A percentile compares a stretch with the other conserved stretches of the same genome.
Conservation (phyloP, 2,113 vertebrate genomes). For the Passer montanus region DNA sequence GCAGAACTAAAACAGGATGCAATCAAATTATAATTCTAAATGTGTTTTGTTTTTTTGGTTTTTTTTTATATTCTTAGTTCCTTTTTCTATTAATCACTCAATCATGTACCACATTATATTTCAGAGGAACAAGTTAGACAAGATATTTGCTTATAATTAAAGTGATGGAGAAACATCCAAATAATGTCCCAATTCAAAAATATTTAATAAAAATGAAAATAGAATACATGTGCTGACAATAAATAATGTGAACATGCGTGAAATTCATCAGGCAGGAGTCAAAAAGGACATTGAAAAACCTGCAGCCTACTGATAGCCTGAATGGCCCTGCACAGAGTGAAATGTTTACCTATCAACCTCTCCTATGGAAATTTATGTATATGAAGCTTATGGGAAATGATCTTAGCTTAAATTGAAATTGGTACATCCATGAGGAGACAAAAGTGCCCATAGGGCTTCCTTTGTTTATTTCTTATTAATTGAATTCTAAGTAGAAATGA, state of each 20-base stretch:
- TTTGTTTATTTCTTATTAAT: not conserved
- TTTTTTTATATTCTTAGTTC: not conserved
- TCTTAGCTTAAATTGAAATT: not conserved
- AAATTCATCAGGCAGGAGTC: not conserved
- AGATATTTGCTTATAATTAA: conserved; percentile 19
- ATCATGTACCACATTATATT: not conserved
- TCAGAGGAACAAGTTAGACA: not conserved
- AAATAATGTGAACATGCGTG: not conserved
- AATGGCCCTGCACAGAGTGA: not conserved
- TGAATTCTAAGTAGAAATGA: not conserved
- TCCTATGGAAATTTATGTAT: not conserved
- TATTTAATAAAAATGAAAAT: not conserved
- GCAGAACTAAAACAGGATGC: not conserved
- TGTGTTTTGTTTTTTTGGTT: not conserved
- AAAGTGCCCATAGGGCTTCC: not conserved
- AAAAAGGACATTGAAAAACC: not conserved
- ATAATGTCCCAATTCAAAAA: not conserved
- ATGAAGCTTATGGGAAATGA: not conserved
- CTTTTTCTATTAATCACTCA: not conserved
- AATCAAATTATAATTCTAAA: not conserved
- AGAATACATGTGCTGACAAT: not conserved
- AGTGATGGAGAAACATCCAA: not conserved
- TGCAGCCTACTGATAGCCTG: not conserved
- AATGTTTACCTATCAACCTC: not conserved
- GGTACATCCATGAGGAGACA: not conserved